Percentiles rank a stretch among this genome's conserved stretches.
Conservation (phyloP, 2,797 vertebrate species). For the Melanotaenia maccullochi region DNA sequence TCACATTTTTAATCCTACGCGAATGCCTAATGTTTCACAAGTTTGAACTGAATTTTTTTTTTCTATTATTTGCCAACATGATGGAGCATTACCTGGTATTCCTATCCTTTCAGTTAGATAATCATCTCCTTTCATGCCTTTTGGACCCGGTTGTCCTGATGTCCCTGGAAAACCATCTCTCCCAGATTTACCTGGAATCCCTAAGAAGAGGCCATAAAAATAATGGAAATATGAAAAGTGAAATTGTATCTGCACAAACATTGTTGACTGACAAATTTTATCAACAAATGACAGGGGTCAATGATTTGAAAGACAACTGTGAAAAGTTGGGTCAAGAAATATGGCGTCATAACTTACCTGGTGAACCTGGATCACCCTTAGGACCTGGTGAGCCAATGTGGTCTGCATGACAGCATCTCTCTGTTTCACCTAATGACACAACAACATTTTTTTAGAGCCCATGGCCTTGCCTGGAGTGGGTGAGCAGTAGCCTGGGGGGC, state of each 20-base stretch:
- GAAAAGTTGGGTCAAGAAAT: neutral
- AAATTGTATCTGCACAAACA: neutral
- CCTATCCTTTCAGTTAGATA: slow-evolving; percentile 32
- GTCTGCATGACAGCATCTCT: slow-evolving; percentile 44
- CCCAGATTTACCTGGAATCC: slow-evolving; percentile 61
- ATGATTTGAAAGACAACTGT: neutral
- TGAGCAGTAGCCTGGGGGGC: neutral
- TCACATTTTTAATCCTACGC: neutral
- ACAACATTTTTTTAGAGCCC: neutral
- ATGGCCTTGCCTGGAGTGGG: neutral
- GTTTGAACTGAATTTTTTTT: neutral
- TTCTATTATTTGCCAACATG: neutral
- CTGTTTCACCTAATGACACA: slow-evolving; percentile 63
- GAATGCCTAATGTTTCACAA: neutral
- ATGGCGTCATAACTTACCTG: slow-evolving; percentile 52
- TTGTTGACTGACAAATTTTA: neutral
- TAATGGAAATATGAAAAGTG: neutral
- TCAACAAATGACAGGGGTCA: neutral
- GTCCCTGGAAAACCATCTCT: slow-evolving; percentile 31
- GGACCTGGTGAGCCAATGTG: slow-evolving; percentile 51
- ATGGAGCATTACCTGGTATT: slow-evolving; percentile 50
- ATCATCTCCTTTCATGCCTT: slow-evolving; percentile 71
- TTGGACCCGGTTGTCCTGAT: slow-evolving; percentile 50
- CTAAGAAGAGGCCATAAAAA: slow-evolving; percentile 24
- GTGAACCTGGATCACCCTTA: slow-evolving; percentile 63